Evolutionary conservation across 1,140 invertebrate genomes (phyloP), one percentile per base, ranked within the genome.

Genomic region (Spodoptera litura): DNA sequence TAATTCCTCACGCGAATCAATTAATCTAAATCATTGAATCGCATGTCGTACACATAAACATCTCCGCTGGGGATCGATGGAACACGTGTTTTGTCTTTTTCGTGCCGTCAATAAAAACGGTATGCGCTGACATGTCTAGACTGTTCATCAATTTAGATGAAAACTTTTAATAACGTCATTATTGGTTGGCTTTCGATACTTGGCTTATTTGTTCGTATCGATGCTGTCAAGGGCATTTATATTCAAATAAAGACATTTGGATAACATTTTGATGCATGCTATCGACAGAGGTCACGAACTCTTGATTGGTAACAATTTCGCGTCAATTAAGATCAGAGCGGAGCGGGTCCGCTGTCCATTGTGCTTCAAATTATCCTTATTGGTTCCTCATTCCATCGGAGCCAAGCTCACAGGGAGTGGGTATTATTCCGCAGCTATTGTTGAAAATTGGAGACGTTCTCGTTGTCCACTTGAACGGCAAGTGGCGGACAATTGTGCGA

Each of bases 301-400:
- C 81, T 82, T 88, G 89, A 94, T 94, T 94, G 92, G 92, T 70
- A 91, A 89, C 91, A 91, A 93, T 93, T 93, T 92, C 87, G 90
- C 89, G 89, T 92, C 92, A 94, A 92, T 93, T 92, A 92, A 89
- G 87, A 83, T 85, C 35, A 64, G 59, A 85, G 85, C 81, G 79
- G 85, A 86, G 84, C 85, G 83, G 81, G 85, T 83, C 81, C 85
- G 83, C 20, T 62, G 62, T 79, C 38, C 78, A 78, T 79, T 81
- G 81, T 78, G 75, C 79, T 81, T 85, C 85, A 88, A 92, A 92
- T 93, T 89, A 92, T 93, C 88, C 87, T 91, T 88, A 93, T 94
- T 94, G 92, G 89, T 90, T 93, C 88, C 87, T 90, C 89, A 92
- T 92, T 93, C 89, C 59, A 1, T 53, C 13, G 8, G 52, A 66